Evolutionary conservation across 2,113 vertebrate genomes (phyloP), one percentile per base, ranked within the genome.

Genomic region (Pogona vitticeps): DNA sequence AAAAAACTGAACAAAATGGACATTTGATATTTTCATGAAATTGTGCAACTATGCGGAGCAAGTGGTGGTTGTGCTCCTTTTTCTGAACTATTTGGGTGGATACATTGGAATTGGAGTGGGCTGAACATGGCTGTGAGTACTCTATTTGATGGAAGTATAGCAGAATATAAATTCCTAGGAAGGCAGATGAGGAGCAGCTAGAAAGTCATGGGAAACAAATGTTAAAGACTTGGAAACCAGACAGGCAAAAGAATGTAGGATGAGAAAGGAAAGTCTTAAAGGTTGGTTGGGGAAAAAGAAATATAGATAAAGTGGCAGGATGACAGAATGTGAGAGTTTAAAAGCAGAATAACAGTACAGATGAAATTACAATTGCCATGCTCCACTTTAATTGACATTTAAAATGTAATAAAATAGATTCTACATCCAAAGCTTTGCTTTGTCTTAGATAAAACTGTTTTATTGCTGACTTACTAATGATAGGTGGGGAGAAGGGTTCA

Each of bases 1-100:
- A 92, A 86, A 85, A 88, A 40, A 79, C 71, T 76, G 86, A 92
- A 75, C 91, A 79, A 88, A 87, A 71, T 80, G 84, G 90, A 82
- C 85, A 88, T 85, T 85, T 83, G 83, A 89, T 36, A 90, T 92
- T 88, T 87, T 28, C 26, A 78, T 31, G 31, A 10, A 31, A 78
- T 71, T 71, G 73, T 67, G 65, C 10, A 85, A 71, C 15, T 36
- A 20, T 33, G 17, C 8, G 23, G 38, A 59, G 36, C 17, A 58
- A 33, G 77, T 31, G 15, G 17, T 18, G 63, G 15, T 9, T 65
- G 59, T 42, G 33, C 23, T 9, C 78, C 15, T 80, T 28, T 3
- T 46, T 42, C 65, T n/a, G n/a, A 67, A 6, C 6, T 15, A 33
- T 52, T 52, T 84, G 36, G 31, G 14, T 40, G 21, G 23, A 21